Evolutionary conservation across 1,140 invertebrate species (phyloP), one percentile per base, ranked within the genome.

Genomic region (Zaprionus lachaisei): DNA sequence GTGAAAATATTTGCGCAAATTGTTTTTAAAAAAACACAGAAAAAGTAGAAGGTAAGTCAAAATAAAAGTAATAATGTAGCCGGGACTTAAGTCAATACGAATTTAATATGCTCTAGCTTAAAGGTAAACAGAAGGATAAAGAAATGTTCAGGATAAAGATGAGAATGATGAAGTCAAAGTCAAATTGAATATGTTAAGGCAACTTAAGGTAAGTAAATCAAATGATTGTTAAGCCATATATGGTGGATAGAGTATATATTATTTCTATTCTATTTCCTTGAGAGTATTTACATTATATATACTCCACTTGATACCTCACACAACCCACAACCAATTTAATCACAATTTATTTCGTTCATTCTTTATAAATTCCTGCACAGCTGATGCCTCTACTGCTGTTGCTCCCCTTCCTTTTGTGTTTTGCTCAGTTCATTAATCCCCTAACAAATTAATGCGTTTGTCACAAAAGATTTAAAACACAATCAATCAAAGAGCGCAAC

Each of bases 381-480:
- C 67, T 75, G 72, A 15, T 75, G 54, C 31, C n/a, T 31, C 2
- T 38, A 5, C 15, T 7, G 0, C 15, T 17, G 15, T 7, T 6
- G 22, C 38, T 22, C 34, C 17, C 47, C 20, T 20, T 5, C 11
- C 11, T 51, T 51, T 51, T 22, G 11, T 4, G 47, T 20, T 14
- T 24, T 37, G 60, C 67, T 49, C 71, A 81, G 72, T 84, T 77
- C 85, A 90, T 87, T 87, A 89, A 87, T 87, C 68, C 72, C 75
- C 37, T 55, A 81, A 79, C 65, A 90, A 90, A 89, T 89, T 84
- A 79, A 87, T 83, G 81, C 79, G 66, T 77, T 76, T 90, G 84
- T 87, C 84, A 77, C 62, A 89, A 87, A 79, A 62, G 78, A 69
- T 89, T 87, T 79, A 72, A 84, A 89, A 81, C 57, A 62, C 79